Conservation (phyloP, 2,888 invertebrate species). For the Drosophila prolongata region DNA sequence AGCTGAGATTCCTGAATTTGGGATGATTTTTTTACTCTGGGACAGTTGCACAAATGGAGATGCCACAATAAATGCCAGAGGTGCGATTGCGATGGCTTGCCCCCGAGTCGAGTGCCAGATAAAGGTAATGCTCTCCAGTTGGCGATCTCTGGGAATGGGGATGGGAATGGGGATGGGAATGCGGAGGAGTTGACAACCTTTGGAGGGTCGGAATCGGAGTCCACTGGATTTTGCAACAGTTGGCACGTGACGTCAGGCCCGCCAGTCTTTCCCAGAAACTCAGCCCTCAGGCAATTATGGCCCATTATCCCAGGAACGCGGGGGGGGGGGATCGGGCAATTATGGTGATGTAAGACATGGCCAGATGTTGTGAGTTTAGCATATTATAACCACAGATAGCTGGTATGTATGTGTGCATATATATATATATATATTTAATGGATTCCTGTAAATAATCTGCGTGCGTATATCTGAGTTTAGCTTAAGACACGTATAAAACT, state of each 20-base stretch:
- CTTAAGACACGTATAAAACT: slow-evolving; percentile 44
- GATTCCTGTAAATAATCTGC: slow-evolving; percentile 63
- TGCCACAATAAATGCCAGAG: neutral
- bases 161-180: slow-evolving; percentile 1
- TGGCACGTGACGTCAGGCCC: slow-evolving; percentile 63
- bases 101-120: no score
- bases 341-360: slow-evolving; percentile 33
- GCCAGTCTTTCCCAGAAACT: slow-evolving; percentile 54
- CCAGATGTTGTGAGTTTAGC: slow-evolving; percentile 29
- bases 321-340: slow-evolving; percentile 6
- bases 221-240: slow-evolving; percentile 27
- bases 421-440: slow-evolving; percentile 32
- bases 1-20: neutral
- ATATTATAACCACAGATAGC: slow-evolving; percentile 35
- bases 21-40: neutral
- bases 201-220: neutral
- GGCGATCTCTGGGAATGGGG: neutral
- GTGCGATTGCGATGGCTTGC: no score
- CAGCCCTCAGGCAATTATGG: slow-evolving; percentile 50
- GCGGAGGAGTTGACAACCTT: slow-evolving; percentile 36
- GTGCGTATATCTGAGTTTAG: slow-evolving; percentile 53
- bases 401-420: slow-evolving; percentile 35
- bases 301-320: slow-evolving; percentile 40
- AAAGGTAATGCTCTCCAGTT: neutral
- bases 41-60: neutral